Evolutionary conservation across 2,113 vertebrate species (phyloP), one percentile per base, ranked within the genome.

Genomic region (Tauraco erythrolophus): DNA sequence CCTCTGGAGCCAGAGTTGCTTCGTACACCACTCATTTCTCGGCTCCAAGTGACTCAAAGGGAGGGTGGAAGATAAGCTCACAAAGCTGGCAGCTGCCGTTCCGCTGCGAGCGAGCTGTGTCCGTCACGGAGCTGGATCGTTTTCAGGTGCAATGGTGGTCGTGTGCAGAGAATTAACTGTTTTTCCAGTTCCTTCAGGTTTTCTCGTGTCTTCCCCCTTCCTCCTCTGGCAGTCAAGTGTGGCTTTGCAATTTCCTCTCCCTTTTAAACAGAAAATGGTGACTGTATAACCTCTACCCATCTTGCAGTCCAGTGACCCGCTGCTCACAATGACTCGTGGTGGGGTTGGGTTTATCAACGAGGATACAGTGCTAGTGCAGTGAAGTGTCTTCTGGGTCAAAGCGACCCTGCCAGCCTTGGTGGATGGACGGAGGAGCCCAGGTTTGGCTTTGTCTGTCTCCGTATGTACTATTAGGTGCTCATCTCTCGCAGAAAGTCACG

Each of bases 1-100:
- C 96, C 97, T 96, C 74, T 93, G 81, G 41, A 96, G 33, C 71
- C 25, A 7, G 61, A 33, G 65, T 88, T 87, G 62, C 84, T 91
- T 89, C 85, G 78, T 4, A 30, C 23, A 0, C n/a, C 74, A 68
- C 71, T 94, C 0, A 0, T 50, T 57, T 69, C 75, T 92, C 83
- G 53, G 51, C 81, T 91, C 2, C 0, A 45, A 14, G 65, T 4
- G 56, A 6, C 2, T 68, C 74, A 41, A 28, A 68, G 41, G 61
- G 45, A 28, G n/a, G 57, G 62, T 39, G 70, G 17, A 15, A 30
- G 53, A 19, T 46, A 12, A 71, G 64, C 76, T 54, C 48, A 9
- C 21, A 30, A n/a, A 70, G 79, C 64, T 46, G 68, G 51, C 46
- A 33, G 2, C 37, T 33, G 25, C 57, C 48, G 24, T 28, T 41